These are phyloP conservation scores for Spermophilus dauricus DNA, from an alignment of 2,113 vertebrate species.

Conservation along the genomic window DNA sequence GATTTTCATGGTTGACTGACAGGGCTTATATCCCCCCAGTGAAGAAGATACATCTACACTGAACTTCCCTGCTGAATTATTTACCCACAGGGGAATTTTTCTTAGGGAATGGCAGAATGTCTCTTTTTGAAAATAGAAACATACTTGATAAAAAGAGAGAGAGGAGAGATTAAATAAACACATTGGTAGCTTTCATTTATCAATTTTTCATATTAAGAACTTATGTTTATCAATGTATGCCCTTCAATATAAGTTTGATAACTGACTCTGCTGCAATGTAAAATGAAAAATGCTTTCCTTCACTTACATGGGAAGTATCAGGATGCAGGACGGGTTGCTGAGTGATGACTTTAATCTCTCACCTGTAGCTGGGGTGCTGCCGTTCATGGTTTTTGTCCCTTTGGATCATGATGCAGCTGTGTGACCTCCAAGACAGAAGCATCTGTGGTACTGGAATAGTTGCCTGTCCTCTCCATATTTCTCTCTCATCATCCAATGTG, in stretches of 20 bases:
- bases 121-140: constrained; percentile 18
- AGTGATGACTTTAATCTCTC: neutral
- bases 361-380: neutral
- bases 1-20: constrained; percentile 10
- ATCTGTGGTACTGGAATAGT: neutral
- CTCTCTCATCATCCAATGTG: neutral
- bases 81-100: neutral
- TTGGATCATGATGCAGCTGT: neutral
- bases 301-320: neutral
- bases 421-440: neutral
- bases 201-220: too few relatives aligned
- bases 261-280: neutral
- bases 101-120: constrained; percentile 14
- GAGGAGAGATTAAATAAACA: neutral
- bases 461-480: neutral
- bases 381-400: neutral
- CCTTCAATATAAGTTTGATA: neutral
- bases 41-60: constrained; percentile 28
- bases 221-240: neutral
- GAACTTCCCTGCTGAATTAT: constrained; percentile 37
- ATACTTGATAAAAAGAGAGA: neutral
- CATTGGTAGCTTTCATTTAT: neutral
- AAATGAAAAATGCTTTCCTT: neutral
- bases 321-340: neutral
- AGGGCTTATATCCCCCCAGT: neutral